A percentile compares a stretch with the other conserved stretches of the same genome.
These are phyloP conservation scores for Amphipoea oculea DNA, from an alignment of 2,888 invertebrate species.

Conservation along the genomic window DNA sequence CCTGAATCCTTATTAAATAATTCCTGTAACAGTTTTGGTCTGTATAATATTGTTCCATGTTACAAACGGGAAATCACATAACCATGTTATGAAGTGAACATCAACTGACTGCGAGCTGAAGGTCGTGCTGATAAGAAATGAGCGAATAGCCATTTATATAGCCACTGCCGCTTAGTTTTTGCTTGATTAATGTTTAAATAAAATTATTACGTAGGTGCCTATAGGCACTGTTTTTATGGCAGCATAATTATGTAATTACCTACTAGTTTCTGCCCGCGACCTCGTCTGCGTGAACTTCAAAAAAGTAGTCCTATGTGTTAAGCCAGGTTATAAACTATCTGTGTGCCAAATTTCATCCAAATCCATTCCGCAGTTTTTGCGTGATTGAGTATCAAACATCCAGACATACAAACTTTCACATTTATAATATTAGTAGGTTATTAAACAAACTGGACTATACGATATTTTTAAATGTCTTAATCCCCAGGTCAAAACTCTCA, in stretches of 20 bases:
- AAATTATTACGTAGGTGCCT: not conserved
- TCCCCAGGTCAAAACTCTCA: not conserved
- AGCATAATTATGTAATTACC: not conserved
- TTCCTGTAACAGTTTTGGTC: not conserved
- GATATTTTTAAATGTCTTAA: not conserved
- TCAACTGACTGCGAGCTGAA: slow-evolving; percentile 65
- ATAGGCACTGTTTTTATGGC: slow-evolving; percentile 6
- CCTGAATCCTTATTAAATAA: not conserved
- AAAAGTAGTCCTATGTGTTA: not conserved
- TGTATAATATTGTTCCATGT: not conserved
- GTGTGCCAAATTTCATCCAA: not conserved
- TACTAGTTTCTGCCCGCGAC: not conserved
- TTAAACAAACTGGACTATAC: not conserved
- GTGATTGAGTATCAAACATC: not conserved
- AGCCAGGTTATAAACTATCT: not conserved
- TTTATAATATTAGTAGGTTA: not conserved
- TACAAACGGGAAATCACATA: slow-evolving; percentile 46
- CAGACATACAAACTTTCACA: not conserved
- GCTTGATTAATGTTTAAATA: slow-evolving; percentile 23
- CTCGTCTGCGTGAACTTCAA: too few relatives aligned
- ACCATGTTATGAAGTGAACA: slow-evolving; percentile 44
- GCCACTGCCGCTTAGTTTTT: slow-evolving; percentile 36
- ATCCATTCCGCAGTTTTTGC: not conserved
- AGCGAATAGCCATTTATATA: slow-evolving; percentile 65
- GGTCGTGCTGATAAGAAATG: slow-evolving; percentile 76